Conservation (phyloP, 2,888 invertebrate species). For the Vannuccia rotundouncinata region DNA sequence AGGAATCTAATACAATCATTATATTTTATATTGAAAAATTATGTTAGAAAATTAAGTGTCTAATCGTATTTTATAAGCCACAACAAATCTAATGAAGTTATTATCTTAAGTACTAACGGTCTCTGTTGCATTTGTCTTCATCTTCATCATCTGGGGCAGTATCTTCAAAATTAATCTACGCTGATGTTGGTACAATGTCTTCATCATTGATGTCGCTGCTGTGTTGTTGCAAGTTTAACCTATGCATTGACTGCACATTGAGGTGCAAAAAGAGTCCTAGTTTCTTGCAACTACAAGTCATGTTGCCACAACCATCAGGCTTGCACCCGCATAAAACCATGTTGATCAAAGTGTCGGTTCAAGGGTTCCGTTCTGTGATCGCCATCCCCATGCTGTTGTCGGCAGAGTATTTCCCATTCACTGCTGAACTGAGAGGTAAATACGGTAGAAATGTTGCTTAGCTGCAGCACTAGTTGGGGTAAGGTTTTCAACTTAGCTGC, state of each 20-base stretch:
- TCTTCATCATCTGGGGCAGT: too few relatives aligned
- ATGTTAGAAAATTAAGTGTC: too few relatives aligned
- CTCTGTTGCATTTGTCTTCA: neutral
- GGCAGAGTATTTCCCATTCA: too few relatives aligned
- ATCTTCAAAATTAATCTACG: neutral
- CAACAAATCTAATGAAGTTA: neutral
- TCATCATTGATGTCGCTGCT: neutral
- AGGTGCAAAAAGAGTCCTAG: too few relatives aligned
- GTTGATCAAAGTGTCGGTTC: neutral
- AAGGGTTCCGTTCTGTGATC: neutral
- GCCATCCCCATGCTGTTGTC: neutral
- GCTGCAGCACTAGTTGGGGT: neutral
- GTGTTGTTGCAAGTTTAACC: neutral
- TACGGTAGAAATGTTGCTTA: too few relatives aligned
- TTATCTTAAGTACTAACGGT: neutral
- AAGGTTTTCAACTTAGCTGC: neutral
- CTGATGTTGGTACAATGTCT: neutral
- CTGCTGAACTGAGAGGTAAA: too few relatives aligned
- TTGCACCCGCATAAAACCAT: neutral
- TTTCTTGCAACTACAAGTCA: neutral
- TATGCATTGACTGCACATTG: neutral
- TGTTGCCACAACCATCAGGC: neutral
- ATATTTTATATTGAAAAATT: too few relatives aligned
- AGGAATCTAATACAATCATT: too few relatives aligned
- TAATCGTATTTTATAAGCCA: neutral